Evolutionary conservation across 2,113 vertebrate genomes (phyloP), one percentile per base, ranked within the genome.

Genomic region (Oryzias curvinotus): DNA sequence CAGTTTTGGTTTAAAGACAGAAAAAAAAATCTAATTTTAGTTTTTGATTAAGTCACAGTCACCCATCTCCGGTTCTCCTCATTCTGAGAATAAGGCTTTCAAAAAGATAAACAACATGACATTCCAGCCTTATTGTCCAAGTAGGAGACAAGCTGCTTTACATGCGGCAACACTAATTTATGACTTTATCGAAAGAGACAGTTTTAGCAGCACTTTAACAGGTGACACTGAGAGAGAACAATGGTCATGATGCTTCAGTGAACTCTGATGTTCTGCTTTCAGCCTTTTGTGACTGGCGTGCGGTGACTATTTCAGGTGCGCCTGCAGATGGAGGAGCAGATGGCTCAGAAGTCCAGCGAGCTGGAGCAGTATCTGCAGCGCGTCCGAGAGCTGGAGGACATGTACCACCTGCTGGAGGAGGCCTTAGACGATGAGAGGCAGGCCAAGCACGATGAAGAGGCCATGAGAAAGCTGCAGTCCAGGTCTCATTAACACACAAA

Each of bases 301-400:
- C 7, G 45, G 5, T 45, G 44, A 1, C n/a, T 57, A 62, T 17
- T 66, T 72, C 80, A 99, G 97, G 93, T 95, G 49, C 94, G 96
- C 72, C 94, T 93, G 81, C 91, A 98, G 89, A 96, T 98, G 96
- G 96, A 99, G 83, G 92, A 95, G 73, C 91, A 98, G 86, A 93
- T 99, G 72, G 96, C 95, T 45, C 95, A 97, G 86, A 97, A 98
- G 80, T 94, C 96, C 30, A 93, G 88, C n/a, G 95, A 99, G 73
- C 89, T 98, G 81, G 94, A 97, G 52, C 95, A 96, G 87, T 95
- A 98, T 75, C 87, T 98, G 73, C 94, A 93, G 83, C 93, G 97
- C 4, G 95, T 98, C 14, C 82, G 65, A 30, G 95, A 98, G 79
- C 90, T 99, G 73, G 97, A 99, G 81, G 92, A 94, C 79, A 95